Base-by-base conservation (phyloP, 2,797 vertebrate species). In the Tauraco hartlaubi region DNA sequence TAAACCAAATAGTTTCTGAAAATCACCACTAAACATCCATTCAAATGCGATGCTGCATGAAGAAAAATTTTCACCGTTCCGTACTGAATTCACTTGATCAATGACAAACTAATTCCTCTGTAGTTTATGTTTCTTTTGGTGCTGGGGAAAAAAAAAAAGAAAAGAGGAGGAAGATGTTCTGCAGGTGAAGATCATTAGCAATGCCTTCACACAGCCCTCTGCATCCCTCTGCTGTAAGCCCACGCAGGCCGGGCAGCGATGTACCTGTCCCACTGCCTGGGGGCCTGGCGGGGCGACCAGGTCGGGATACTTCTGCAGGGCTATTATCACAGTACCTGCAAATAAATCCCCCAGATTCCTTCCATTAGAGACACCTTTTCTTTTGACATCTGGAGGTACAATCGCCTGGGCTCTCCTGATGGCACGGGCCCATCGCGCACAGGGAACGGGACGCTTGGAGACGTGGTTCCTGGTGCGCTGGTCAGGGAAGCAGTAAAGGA, bases 381-480 rank as follows among this genome's bases (percentile, higher is more conserved):
- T 56, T 39, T 20, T 15, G 9, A n/a, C 26, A n/a, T 13, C 41
- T 23, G 73, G n/a, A 11, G 3, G 21, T 31, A 16, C 21, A 4
- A 1, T 12, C 5, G 2, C n/a, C 7, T 1, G 3, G 35, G 31
- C 16, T 80, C 23, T 37, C 5, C 0, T 1, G 23, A 25, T 12
- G 54, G 39, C 35, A 7, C 1, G 2, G 85, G 54, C 33, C 37
- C 59, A 19, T 6, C 22, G 5, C 0, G 1, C 8, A n/a, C 8
- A 0, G 5, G 43, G 26, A 3, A 21, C 35, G 51, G n/a, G 62
- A 17, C 22, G 62, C 43, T 21, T 2, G 15, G 54, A 20, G 52
- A 22, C 0, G 31, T 1, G 9, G 35, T 16, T 66, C 37, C 62
- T 49, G 2, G 1, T 0, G 1, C 0, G 0, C 61, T 8, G 48